These are phyloP conservation scores for Drosophila picticornis DNA, from an alignment of 2,888 invertebrate genomes.

Conservation along the genomic window DNA sequence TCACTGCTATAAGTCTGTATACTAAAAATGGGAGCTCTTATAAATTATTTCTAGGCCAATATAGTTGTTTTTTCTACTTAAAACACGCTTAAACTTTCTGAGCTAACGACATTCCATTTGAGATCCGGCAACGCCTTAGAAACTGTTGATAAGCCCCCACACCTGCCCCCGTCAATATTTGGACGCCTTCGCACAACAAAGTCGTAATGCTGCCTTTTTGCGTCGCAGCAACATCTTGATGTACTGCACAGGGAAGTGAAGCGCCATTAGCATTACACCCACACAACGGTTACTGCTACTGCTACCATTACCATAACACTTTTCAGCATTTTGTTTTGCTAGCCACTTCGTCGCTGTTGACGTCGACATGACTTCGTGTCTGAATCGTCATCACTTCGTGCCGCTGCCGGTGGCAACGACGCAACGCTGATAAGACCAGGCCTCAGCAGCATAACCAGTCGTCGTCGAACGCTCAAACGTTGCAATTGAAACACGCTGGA, in stretches of 20 bases:
- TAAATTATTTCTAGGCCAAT: not conserved
- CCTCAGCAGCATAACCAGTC: constrained; percentile 53
- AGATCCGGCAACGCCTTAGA: constrained; percentile 53
- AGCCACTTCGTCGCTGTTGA: constrained; percentile 49
- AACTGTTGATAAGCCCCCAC: constrained; percentile 19
- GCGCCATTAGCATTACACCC: constrained; percentile 27
- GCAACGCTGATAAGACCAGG: constrained; percentile 58
- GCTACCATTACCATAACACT: constrained; percentile 58
- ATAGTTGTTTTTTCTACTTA: not conserved
- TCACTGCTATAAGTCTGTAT: not conserved
- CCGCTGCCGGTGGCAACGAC: constrained; percentile 35
- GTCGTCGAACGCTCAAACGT: constrained; percentile 60
- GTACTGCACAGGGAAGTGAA: constrained; percentile 23
- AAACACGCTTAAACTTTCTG: not conserved
- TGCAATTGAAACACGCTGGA: constrained; percentile 36
- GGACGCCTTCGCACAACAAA: constrained; percentile 29
- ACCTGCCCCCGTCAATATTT: constrained; percentile 57
- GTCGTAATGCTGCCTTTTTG: constrained; percentile 52
- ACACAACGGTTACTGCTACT: constrained; percentile 9
- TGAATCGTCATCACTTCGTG: constrained; percentile 29
- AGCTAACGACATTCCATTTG: not conserved
- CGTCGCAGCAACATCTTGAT: constrained; percentile 55
- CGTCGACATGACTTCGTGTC: constrained; percentile 40
- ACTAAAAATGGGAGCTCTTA: not conserved
- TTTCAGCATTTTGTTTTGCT: constrained; percentile 75